Conservation (phyloP, 2,113 vertebrate genomes). For the Mustelus asterias region DNA sequence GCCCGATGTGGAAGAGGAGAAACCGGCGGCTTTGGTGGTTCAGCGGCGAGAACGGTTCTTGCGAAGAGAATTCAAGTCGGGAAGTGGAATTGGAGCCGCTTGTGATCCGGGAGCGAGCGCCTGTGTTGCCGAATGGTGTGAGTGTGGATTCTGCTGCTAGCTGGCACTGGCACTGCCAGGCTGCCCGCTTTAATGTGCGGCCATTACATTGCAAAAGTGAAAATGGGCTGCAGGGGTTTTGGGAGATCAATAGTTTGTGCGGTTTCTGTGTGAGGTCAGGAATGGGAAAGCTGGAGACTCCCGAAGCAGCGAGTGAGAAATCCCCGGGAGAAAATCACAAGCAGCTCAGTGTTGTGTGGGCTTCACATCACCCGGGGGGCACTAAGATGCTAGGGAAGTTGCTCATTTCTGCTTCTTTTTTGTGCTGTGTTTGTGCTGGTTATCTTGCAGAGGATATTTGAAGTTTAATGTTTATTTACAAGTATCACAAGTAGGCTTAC, state of each 20-base stretch:
- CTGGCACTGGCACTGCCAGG: neutral
- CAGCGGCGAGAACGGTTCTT: neutral
- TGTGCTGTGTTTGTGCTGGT: too few relatives aligned
- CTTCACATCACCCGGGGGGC: neutral
- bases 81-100: neutral
- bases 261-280: neutral
- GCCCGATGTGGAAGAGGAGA: neutral
- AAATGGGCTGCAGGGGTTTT: neutral
- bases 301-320: neutral
- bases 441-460: too few relatives aligned
- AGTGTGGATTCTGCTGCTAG: neutral
- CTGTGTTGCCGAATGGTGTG: neutral
- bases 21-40: neutral
- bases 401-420: neutral
- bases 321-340: neutral
- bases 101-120: neutral
- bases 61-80: neutral
- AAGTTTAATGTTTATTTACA: too few relatives aligned
- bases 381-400: too few relatives aligned
- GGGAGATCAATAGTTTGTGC: neutral
- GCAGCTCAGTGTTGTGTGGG: neutral
- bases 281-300: neutral
- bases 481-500: too few relatives aligned
- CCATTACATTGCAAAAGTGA: neutral
- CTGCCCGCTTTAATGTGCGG: neutral